Evolutionary conservation across 2,113 vertebrate species (phyloP), one percentile per base, ranked within the genome.

Genomic region (Rhagologus leucostigma): DNA sequence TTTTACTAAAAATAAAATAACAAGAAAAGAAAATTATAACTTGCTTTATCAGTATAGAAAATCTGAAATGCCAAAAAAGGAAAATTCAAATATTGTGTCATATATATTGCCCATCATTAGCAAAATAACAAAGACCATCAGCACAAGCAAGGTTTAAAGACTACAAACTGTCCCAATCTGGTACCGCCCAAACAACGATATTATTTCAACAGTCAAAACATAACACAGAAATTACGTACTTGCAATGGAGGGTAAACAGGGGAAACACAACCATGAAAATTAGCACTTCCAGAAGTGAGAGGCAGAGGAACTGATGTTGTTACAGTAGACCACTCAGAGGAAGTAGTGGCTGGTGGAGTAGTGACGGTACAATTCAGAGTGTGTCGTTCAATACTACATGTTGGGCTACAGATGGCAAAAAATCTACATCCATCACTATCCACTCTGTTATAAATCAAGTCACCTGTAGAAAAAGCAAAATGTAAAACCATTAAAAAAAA

Each of bases 391-490:
- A 98, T 63, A 4, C 21, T 47, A 87, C 99, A 99, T 1, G 35
- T 56, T 1, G 27, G 16, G 93, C 64, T 96, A 90, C 99, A 99
- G 8, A 94, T 17, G 3, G 98, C 98, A 11, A 95, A 98, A 75
- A 96, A 99, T 70, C 96, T 97, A 96, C 98, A 98, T 2, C 98
- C 98, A 0, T 67, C 93, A 4, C 91, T 98, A 94, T 99, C 99
- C 3, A 63, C 90, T 86, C 37, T 6, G 23, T 96, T 96, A 56
- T 99, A 99, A 33, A 99, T 98, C 5, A 95, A 1, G 2, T 94
- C 96, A 8, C 97, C 99, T 99, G 17, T 0, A 9, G 0, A n/a
- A 14, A 59, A 18, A 3, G 1, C 2, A 0, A 55, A 2, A 32
- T 0, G 0, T 0, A 29, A 0, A 16, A 13, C 13, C 41, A 18